Conservation (phyloP, 2,888 invertebrate genomes). For the Mellilla xanthometata region DNA sequence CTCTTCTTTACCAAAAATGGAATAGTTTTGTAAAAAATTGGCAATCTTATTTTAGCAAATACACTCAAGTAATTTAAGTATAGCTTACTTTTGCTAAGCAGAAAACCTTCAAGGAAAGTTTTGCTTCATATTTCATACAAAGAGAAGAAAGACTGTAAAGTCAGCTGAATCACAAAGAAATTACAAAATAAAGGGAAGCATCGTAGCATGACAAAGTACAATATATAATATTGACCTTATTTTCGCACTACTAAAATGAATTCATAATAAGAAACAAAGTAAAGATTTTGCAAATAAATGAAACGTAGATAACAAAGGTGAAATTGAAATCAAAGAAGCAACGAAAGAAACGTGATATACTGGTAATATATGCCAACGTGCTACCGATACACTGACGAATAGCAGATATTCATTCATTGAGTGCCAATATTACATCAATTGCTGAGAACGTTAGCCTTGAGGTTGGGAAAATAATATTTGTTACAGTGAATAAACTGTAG, state of each 20-base stretch:
- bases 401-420: conserved; percentile 4
- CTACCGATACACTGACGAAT: background rate
- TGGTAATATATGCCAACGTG: background rate
- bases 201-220: too few species aligned
- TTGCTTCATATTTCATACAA: too few species aligned
- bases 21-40: background rate
- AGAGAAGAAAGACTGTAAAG: too few species aligned
- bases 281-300: background rate
- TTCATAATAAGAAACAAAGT: too few species aligned
- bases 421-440: conserved; percentile 1
- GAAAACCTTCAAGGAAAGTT: too few species aligned
- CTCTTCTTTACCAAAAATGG: background rate
- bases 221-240: too few species aligned
- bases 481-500: background rate
- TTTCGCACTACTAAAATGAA: too few species aligned
- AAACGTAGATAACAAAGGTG: background rate
- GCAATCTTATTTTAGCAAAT: too few species aligned
- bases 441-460: background rate
- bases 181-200: too few species aligned
- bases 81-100: too few species aligned
- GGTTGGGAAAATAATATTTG: background rate
- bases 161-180: too few species aligned
- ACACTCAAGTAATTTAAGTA: too few species aligned
- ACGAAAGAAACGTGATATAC: background rate
- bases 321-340: conserved; percentile 1